Evolutionary conservation across 1,140 invertebrate genomes (phyloP), one percentile per base, ranked within the genome.

Genomic region (Nautilus pompilius): DNA sequence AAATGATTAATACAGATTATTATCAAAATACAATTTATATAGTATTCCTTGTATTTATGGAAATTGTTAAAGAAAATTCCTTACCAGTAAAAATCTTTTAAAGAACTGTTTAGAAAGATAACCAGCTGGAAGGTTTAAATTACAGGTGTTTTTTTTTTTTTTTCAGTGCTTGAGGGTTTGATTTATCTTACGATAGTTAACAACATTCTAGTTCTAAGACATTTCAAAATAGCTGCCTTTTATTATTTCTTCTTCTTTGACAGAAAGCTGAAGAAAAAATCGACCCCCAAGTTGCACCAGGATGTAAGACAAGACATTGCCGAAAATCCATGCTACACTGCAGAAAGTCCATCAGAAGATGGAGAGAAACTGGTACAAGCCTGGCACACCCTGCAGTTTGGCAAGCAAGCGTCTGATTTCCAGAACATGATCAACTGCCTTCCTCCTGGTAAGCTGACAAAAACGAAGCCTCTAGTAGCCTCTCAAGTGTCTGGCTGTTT

Each of bases 331-430:
- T n/a, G n/a, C n/a, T n/a, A n/a, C n/a, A n/a, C n/a, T n/a, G n/a
- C n/a, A n/a, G n/a, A n/a, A n/a, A n/a, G n/a, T n/a, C n/a, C n/a
- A n/a, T n/a, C n/a, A n/a, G n/a, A n/a, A n/a, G n/a, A n/a, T n/a
- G n/a, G n/a, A n/a, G n/a, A 5, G 29, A 57, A 8, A 20, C 28
- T 5, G 55, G 4, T 4, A 34, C 17, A 10, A 36, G n/a, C 32
- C 3, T 49, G 51, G 24, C 32, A 65, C n/a, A 32, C 22, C 6
- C 55, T 66, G 20, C 49, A 41, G 29, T 65, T 61, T 51, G 41
- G 51, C 17, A 66, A 66, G 62, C 32, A 53, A 53, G 26, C 33
- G 24, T 24, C 45, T 5, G 29, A 58, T 62, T 29, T 58, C 17
- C 28, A 29, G 17, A 32, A 62, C 17, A 66, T 58, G 46, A 51